Evolutionary conservation across 2,113 vertebrate species (phyloP).

Genomic region (Heteronetta atricapilla): DNA sequence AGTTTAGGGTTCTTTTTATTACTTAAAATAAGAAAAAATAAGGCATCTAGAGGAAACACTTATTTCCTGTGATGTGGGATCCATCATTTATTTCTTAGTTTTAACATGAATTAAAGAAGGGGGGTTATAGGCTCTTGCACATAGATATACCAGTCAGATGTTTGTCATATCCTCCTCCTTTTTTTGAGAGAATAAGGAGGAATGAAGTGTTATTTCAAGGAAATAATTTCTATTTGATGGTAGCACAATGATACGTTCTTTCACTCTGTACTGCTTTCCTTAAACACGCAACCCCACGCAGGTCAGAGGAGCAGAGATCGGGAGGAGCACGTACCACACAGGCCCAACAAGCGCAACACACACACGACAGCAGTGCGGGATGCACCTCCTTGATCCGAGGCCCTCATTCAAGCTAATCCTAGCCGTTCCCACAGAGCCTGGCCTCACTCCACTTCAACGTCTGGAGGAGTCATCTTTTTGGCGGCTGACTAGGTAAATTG

Average conservation of each 20-base stretch:
- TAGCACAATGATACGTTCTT: fast-evolving
- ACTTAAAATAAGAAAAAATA: not conserved
- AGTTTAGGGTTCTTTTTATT: not conserved
- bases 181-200: not conserved
- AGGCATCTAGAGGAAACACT: not conserved
- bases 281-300: not conserved
- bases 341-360: not conserved
- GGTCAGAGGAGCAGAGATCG: not conserved
- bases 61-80: not conserved
- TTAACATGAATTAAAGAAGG: not conserved
- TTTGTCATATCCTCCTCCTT: not conserved
- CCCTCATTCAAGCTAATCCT: not conserved
- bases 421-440: not conserved
- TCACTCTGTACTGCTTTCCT: not conserved
- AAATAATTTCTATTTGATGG: not conserved
- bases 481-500: not conserved
- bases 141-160: not conserved
- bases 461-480: not conserved
- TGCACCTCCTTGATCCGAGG: not conserved
- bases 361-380: not conserved
- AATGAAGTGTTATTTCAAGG: not conserved
- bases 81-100: not conserved
- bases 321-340: not conserved
- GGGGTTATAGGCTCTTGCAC: not conserved
- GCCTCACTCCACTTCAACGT: not conserved